Percentiles rank a stretch among this genome's conserved stretches.
These are phyloP conservation scores for Chlorodrepanis virens DNA, from an alignment of 2,113 vertebrate genomes.

Conservation along the genomic window DNA sequence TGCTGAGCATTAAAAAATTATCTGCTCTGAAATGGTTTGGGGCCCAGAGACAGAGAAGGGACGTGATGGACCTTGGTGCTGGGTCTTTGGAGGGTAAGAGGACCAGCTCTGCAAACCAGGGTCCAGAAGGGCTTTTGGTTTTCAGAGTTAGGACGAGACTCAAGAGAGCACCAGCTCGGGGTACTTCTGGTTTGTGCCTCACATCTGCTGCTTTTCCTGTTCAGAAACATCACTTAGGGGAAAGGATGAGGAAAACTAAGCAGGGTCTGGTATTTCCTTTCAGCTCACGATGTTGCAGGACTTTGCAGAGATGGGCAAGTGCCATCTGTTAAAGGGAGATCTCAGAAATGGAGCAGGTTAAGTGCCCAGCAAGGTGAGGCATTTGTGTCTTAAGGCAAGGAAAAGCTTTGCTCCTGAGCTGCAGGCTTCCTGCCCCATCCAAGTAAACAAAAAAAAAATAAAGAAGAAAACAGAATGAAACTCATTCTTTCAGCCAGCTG, in stretches of 20 bases:
- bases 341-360: fast-evolving
- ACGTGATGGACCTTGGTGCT: neutral
- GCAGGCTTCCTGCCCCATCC: neutral
- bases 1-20: neutral
- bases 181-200: neutral
- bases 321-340: neutral
- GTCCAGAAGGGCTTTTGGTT: neutral
- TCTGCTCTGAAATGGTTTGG: neutral
- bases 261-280: neutral
- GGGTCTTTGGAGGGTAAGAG: neutral
- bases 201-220: neutral
- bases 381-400: neutral
- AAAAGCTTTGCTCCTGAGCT: neutral
- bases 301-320: neutral
- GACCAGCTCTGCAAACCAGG: neutral
- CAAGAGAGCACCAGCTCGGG: fast-evolving
- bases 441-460: neutral
- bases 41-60: neutral
- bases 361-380: neutral
- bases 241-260: neutral
- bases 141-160: neutral
- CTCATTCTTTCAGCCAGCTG: neutral
- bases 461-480: neutral
- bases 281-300: neutral
- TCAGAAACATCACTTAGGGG: neutral